Conservation (phyloP, 2,888 invertebrate species). For the Caenorhabditis imperialis region DNA sequence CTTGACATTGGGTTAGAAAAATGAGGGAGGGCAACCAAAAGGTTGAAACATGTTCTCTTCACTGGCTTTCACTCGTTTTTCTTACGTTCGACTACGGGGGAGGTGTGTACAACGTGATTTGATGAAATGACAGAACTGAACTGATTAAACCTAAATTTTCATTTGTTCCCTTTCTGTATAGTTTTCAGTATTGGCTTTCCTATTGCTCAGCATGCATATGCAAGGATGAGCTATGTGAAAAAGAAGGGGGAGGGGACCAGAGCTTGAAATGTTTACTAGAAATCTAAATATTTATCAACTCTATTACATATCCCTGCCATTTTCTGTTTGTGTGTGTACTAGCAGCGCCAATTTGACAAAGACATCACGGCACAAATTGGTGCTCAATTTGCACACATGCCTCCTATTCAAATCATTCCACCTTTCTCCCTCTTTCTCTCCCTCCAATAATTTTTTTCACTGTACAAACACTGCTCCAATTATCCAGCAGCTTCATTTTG, state of each 20-base stretch:
- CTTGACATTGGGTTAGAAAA: conserved; percentile 29
- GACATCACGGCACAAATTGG: conserved; percentile 30
- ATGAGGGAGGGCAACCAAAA: conserved; percentile 33
- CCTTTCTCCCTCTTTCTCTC: too few relatives aligned
- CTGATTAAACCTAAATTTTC: conserved; percentile 53
- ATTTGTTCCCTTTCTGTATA: conserved; percentile 22
- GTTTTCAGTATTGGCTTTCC: too few relatives aligned
- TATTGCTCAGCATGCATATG: too few relatives aligned
- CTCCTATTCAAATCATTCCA: conserved; percentile 53
- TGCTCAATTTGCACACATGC: conserved; percentile 49
- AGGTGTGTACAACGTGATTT: conserved; percentile 47
- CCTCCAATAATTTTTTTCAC: conserved; percentile 29
- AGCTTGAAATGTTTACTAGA: conserved; percentile 34
- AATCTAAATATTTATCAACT: conserved; percentile 42
- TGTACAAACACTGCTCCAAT: conserved; percentile 40
- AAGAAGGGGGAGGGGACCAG: too few relatives aligned
- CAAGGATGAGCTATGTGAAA: too few relatives aligned
- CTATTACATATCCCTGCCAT: conserved; percentile 26
- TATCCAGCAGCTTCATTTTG: conserved; percentile 7
- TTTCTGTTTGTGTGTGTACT: conserved; percentile 32
- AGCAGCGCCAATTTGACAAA: conserved; percentile 14
- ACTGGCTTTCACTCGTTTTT: conserved; percentile 48
- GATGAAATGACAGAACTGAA: conserved; percentile 50
- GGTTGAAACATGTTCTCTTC: conserved; percentile 48
- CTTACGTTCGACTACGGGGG: conserved; percentile 44